Conservation (phyloP, 2,888 invertebrate species). For the Drosophila borealis region DNA sequence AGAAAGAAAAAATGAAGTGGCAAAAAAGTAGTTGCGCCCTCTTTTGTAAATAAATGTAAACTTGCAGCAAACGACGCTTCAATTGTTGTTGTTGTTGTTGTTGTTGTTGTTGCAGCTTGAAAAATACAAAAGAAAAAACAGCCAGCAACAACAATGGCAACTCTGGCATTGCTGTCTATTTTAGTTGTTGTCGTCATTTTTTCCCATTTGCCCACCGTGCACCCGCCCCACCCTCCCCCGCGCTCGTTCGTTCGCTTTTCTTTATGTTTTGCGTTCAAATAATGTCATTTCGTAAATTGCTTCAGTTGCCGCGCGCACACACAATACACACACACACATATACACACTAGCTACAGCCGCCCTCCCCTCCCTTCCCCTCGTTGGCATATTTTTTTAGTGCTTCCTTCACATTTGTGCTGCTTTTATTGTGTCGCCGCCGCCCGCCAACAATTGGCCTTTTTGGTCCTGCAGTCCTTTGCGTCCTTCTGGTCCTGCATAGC, state of each 20-base stretch:
- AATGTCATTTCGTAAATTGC: slow-evolving; percentile 79
- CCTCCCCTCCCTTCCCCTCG: slow-evolving; percentile 11
- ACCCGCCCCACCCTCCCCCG: not conserved
- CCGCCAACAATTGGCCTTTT: slow-evolving; percentile 75
- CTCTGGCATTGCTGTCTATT: slow-evolving; percentile 64
- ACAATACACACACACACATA: slow-evolving; percentile 13
- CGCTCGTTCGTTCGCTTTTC: slow-evolving; percentile 28
- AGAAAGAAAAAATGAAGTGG: slow-evolving; percentile 31
- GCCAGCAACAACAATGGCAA: slow-evolving; percentile 32
- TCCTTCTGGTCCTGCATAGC: slow-evolving; percentile 32
- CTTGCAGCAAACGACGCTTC: slow-evolving; percentile 50
- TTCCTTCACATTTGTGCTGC: slow-evolving; percentile 53
- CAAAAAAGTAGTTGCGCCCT: slow-evolving; percentile 64
- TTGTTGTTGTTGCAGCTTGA: slow-evolving; percentile 22
- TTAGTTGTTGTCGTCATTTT: slow-evolving; percentile 74
- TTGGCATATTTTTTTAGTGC: slow-evolving; percentile 73
- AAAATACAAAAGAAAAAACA: slow-evolving; percentile 24
- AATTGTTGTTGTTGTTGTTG: not conserved
- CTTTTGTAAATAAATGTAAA: slow-evolving; percentile 62
- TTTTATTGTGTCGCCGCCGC: slow-evolving; percentile 58
- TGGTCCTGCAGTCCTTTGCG: slow-evolving; percentile 35
- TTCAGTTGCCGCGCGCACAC: slow-evolving; percentile 50
- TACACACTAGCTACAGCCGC: slow-evolving; percentile 4
- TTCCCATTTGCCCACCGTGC: slow-evolving; percentile 44
- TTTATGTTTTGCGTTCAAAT: slow-evolving; percentile 76